Percentiles rank a stretch among this genome's conserved stretches.
Conservation (phyloP, 2,888 invertebrate genomes). For the Lypha dubia region DNA sequence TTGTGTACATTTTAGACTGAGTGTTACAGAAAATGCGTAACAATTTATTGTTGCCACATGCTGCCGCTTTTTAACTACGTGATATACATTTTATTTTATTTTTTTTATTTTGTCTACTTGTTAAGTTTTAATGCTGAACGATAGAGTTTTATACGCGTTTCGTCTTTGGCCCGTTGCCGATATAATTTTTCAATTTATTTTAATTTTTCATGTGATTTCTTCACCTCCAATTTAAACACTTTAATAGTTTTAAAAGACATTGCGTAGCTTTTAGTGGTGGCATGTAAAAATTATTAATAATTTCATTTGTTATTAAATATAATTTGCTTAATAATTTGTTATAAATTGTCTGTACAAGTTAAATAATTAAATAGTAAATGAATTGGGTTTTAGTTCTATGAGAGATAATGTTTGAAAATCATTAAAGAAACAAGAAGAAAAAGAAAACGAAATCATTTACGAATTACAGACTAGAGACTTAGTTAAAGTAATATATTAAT, state of each 20-base stretch:
- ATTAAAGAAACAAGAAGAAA: too few relatives aligned
- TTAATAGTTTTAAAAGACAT: conserved; percentile 25
- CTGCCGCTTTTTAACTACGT: not conserved
- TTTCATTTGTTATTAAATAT: conserved; percentile 67
- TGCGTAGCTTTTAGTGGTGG: conserved; percentile 51
- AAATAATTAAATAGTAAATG: not conserved
- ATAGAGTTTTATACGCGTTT: conserved; percentile 52
- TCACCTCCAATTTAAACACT: conserved; percentile 41
- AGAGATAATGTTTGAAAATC: not conserved
- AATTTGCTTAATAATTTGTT: conserved; percentile 70
- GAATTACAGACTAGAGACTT: conserved; percentile 20
- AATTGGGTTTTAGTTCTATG: conserved; percentile 33
- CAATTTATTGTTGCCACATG: conserved; percentile 58
- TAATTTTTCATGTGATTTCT: conserved; percentile 52
- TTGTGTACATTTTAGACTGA: conserved; percentile 51
- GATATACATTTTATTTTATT: not conserved
- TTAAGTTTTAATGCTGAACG: conserved; percentile 8
- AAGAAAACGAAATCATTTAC: not conserved
- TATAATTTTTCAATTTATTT: conserved; percentile 68
- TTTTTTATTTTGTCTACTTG: conserved; percentile 2
- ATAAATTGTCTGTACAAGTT: conserved; percentile 57
- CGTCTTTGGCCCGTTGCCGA: conserved; percentile 55
- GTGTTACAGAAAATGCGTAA: conserved; percentile 69
- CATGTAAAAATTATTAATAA: conserved; percentile 65
- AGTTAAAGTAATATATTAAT: conserved; percentile 43